A percentile compares a stretch with the other conserved stretches of the same genome.
Conservation (phyloP, 2,113 vertebrate genomes). For the Epinephelus fuscoguttatus region DNA sequence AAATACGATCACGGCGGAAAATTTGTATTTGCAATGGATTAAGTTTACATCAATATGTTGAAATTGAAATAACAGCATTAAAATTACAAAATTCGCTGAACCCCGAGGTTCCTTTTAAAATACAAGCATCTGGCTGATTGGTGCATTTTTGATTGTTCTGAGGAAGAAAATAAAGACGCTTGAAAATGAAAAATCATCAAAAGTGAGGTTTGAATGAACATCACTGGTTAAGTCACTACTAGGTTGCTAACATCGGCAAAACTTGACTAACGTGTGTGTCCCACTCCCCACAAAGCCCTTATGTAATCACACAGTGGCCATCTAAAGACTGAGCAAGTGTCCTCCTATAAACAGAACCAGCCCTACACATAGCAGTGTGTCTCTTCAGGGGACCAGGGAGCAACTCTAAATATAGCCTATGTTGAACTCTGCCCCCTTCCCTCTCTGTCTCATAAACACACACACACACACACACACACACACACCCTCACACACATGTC, state of each 20-base stretch:
- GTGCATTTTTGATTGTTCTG: neutral
- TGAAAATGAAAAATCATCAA: too few species aligned
- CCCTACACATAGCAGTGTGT: conserved; percentile 47
- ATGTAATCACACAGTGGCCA: conserved; percentile 44
- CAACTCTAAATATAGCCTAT: conserved; percentile 66
- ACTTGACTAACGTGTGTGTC: neutral
- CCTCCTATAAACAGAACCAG: conserved; percentile 56
- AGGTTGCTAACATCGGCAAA: conserved; percentile 21
- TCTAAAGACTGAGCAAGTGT: conserved; percentile 47
- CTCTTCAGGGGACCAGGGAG: conserved; percentile 54
- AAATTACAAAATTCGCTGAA: too few species aligned
- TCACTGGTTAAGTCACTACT: neutral
- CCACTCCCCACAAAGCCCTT: conserved; percentile 17
- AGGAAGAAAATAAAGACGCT: neutral
- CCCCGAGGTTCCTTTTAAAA: too few species aligned
- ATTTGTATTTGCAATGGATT: too few species aligned
- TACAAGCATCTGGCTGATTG: neutral
- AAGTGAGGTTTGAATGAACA: neutral
- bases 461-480: conserved; percentile 14
- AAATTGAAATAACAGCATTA: too few species aligned
- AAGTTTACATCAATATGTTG: too few species aligned
- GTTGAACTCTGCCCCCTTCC: conserved; percentile 55
- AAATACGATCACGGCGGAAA: too few species aligned
- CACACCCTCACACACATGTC: neutral
- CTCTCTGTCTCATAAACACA: conserved; percentile 43